Conservation (phyloP, 2,888 invertebrate genomes). For the Chalcosyrphus nemorum region DNA sequence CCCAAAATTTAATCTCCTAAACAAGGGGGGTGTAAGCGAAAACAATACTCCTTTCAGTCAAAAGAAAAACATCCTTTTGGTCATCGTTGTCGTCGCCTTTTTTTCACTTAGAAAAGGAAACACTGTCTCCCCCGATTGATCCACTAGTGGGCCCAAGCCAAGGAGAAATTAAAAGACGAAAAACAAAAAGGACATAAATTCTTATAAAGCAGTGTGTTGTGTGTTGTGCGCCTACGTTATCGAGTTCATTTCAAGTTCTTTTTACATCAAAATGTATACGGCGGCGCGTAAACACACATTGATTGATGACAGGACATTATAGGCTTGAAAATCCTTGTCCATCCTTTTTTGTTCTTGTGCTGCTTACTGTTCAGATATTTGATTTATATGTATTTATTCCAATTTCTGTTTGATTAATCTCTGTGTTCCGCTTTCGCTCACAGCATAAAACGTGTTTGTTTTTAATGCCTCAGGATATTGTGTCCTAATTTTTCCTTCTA, state of each 20-base stretch:
- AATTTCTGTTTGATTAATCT: conserved; percentile 54
- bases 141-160: neutral
- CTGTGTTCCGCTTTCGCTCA: conserved; percentile 18
- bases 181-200: conserved; percentile 1
- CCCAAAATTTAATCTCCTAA: neutral
- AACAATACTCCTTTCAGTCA: neutral
- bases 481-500: conserved; percentile 39
- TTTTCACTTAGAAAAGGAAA: neutral
- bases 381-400: conserved; percentile 44
- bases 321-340: neutral
- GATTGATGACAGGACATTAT: conserved; percentile 17
- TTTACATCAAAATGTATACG: no score
- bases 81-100: no score
- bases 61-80: neutral
- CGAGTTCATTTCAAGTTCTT: neutral
- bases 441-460: conserved; percentile 33
- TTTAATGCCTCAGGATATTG: conserved; percentile 28
- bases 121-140: neutral
- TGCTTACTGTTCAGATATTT: neutral
- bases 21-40: neutral
- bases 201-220: neutral
- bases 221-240: neutral
- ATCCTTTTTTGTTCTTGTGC: neutral
- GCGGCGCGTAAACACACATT: neutral
- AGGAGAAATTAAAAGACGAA: neutral